These are phyloP conservation scores for Noctua comes DNA, from an alignment of 2,888 invertebrate species.

Conservation along the genomic window DNA sequence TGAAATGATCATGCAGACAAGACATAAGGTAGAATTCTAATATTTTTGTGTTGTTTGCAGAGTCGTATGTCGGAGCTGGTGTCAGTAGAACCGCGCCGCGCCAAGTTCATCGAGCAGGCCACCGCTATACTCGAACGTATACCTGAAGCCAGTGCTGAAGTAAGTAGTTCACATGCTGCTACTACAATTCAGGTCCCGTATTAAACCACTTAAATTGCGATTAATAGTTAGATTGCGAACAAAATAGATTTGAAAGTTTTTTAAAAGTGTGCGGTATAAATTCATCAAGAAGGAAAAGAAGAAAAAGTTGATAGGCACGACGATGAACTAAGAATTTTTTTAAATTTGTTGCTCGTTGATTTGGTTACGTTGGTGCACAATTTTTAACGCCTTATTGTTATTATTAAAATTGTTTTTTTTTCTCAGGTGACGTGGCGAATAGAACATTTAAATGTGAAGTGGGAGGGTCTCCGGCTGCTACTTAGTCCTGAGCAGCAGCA, in stretches of 20 bases:
- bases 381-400: not conserved
- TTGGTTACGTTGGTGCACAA: not conserved
- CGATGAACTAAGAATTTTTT: not conserved
- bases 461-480: slow-evolving; percentile 94
- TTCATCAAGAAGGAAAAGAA: not conserved
- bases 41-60: slow-evolving; percentile 83
- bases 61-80: slow-evolving; percentile 94
- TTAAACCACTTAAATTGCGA: no score
- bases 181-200: no score
- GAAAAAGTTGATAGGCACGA: not conserved
- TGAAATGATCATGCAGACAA: not conserved
- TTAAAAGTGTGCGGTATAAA: not conserved
- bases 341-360: not conserved
- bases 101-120: slow-evolving; percentile 95
- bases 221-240: no score
- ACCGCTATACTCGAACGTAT: slow-evolving; percentile 91
- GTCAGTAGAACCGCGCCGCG: slow-evolving; percentile 93
- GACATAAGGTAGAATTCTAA: not conserved
- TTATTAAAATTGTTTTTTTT: not conserved
- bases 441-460: slow-evolving; percentile 94
- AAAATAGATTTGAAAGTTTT: not conserved
- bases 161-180: slow-evolving; percentile 59
- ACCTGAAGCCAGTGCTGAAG: slow-evolving; percentile 86
- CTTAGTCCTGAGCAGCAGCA: slow-evolving; percentile 91
- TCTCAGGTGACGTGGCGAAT: slow-evolving; percentile 92